A percentile compares a stretch with the other conserved stretches of the same genome.
phyloP scores from a whole-genome alignment of 2,888 invertebrate species.

The Agrotis segetum region DNA sequence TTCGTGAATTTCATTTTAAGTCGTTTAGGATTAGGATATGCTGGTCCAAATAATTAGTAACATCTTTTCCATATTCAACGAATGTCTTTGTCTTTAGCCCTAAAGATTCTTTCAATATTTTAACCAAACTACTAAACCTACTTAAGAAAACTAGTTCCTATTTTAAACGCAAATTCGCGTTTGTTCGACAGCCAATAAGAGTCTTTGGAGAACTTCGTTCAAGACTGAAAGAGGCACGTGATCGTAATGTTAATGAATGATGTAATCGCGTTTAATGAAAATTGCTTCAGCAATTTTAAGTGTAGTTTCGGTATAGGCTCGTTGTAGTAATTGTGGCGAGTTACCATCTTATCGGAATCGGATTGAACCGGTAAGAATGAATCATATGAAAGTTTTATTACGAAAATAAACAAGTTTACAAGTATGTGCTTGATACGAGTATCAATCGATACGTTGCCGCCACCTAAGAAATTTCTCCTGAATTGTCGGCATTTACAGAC shows the following conservation, averaged over 20 bases:
- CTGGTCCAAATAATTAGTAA: too few relatives aligned
- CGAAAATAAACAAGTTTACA: too few relatives aligned
- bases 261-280: constrained; percentile 23
- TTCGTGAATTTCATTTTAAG: neutral
- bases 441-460: too few relatives aligned
- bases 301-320: neutral
- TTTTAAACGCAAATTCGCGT: constrained; percentile 15
- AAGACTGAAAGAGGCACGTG: constrained; percentile 37
- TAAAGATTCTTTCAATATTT: neutral
- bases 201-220: constrained; percentile 6
- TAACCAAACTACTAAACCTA: neutral
- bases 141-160: constrained; percentile 1
- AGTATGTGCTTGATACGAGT: too few relatives aligned
- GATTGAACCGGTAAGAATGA: too few relatives aligned
- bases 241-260: constrained; percentile 24
- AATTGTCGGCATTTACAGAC: too few relatives aligned
- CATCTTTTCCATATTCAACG: too few relatives aligned
- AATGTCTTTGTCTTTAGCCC: too few relatives aligned
- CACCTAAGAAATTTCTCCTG: too few relatives aligned
- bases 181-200: constrained; percentile 23
- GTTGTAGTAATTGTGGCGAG: neutral
- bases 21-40: too few relatives aligned
- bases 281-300: constrained; percentile 4
- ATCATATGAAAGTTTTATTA: too few relatives aligned
- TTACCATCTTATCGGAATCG: neutral